phyloP scores from a whole-genome alignment of 2,113 vertebrate genomes.

The Fregata magnificens region DNA sequence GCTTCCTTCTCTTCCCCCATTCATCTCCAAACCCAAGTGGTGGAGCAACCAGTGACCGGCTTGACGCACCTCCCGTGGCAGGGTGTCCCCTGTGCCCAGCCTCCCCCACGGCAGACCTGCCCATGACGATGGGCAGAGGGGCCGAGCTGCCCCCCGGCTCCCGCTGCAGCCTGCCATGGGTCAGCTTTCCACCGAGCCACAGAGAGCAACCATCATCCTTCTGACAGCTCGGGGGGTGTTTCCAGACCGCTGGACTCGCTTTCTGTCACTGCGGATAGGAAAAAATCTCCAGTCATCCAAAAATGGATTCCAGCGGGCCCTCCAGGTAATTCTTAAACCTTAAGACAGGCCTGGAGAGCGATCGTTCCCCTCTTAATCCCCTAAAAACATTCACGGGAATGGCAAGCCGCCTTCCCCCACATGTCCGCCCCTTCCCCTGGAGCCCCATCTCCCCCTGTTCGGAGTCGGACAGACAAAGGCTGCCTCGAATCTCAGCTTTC shows the following conservation, averaged over 20 bases:
- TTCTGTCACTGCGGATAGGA: conserved; percentile 19
- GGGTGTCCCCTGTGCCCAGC: not conserved
- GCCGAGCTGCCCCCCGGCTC: not conserved
- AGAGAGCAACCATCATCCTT: not conserved
- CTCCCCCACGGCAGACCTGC: not conserved
- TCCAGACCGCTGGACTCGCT: not conserved
- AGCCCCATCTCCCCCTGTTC: not conserved
- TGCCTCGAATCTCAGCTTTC: not conserved
- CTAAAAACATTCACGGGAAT: not conserved
- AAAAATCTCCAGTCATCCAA: conserved; percentile 50
- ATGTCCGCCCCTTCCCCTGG: not conserved
- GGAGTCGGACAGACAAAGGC: not conserved
- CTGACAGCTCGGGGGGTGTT: not conserved
- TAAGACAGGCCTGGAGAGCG: not conserved
- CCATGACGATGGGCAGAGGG: fast-evolving
- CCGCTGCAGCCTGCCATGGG: not conserved
- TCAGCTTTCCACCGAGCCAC: not conserved
- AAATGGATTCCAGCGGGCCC: not conserved
- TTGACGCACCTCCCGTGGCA: fast-evolving
- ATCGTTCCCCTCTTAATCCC: not conserved
- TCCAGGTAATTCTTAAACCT: conserved; percentile 33
- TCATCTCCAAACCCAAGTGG: not conserved
- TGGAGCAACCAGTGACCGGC: not conserved
- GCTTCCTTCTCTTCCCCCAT: fast-evolving
- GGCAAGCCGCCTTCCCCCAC: not conserved